Conservation (phyloP, 2,888 invertebrate species). For the Pollenia labialis region DNA sequence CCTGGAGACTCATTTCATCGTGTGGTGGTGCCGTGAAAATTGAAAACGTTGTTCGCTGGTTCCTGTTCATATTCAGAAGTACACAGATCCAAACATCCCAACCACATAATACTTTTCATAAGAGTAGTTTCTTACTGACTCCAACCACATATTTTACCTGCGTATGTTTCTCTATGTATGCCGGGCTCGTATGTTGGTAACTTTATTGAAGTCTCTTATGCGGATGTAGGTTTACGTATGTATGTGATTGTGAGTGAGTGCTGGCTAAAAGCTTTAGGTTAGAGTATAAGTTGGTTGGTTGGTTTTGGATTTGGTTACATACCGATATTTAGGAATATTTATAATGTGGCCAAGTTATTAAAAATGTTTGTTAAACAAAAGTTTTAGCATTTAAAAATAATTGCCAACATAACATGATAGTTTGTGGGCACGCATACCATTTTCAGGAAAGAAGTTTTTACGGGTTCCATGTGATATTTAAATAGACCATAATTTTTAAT, state of each 20-base stretch:
- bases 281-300: not conserved
- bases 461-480: no score
- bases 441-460: no score
- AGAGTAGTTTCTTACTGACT: slow-evolving; percentile 58
- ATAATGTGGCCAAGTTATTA: not conserved
- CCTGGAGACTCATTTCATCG: slow-evolving; percentile 71
- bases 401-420: no score
- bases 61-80: slow-evolving; percentile 20
- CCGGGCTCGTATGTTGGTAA: not conserved
- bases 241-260: not conserved
- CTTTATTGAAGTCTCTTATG: slow-evolving; percentile 49
- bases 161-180: not conserved
- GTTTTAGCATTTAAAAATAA: no score
- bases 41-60: slow-evolving; percentile 66
- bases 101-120: slow-evolving; percentile 28
- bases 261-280: slow-evolving; percentile 12
- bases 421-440: no score
- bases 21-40: slow-evolving; percentile 67
- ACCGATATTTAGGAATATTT: not conserved
- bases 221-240: slow-evolving; percentile 9
- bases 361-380: no score
- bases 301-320: no score
- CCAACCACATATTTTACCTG: slow-evolving; percentile 48
- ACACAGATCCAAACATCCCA: slow-evolving; percentile 28
- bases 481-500: no score